Conservation (phyloP, 2,797 vertebrate species). For the Sparidentex hasta region DNA sequence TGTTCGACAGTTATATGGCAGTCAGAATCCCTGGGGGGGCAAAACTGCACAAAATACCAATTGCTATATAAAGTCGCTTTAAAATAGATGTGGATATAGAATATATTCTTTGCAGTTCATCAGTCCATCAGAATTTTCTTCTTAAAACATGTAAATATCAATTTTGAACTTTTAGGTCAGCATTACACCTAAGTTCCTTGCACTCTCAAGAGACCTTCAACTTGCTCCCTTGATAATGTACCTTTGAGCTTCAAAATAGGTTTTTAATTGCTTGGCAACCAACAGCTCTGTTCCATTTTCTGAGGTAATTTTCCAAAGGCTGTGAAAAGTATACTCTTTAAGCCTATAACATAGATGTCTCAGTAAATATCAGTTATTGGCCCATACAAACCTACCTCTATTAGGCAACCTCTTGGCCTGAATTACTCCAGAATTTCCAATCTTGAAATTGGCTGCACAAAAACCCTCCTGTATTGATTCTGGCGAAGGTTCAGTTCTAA, state of each 20-base stretch:
- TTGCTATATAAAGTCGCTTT: background rate
- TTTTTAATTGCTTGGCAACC: slow-evolving; percentile 23
- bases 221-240: background rate
- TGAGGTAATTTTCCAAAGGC: slow-evolving; percentile 24
- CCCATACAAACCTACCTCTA: slow-evolving; percentile 11
- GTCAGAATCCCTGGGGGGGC: no score
- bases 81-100: background rate
- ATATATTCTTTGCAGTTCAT: background rate
- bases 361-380: slow-evolving; percentile 33
- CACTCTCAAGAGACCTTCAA: slow-evolving; percentile 7
- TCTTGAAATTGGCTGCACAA: slow-evolving; percentile 11
- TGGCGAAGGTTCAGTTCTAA: background rate
- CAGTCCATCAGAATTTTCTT: background rate
- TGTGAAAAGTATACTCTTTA: slow-evolving; percentile 31
- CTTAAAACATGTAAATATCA: background rate
- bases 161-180: background rate
- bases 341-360: slow-evolving; percentile 28
- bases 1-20: no score
- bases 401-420: slow-evolving; percentile 23
- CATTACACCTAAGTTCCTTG: background rate
- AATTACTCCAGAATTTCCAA: slow-evolving; percentile 20
- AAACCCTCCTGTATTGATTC: slow-evolving; percentile 19
- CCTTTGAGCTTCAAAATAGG: slow-evolving; percentile 14
- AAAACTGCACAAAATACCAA: no score
- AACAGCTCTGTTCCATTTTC: slow-evolving; percentile 7